A percentile compares a stretch with the other conserved stretches of the same genome.
phyloP scores from a whole-genome alignment of 2,113 vertebrate genomes.

The Polypterus senegalus region DNA sequence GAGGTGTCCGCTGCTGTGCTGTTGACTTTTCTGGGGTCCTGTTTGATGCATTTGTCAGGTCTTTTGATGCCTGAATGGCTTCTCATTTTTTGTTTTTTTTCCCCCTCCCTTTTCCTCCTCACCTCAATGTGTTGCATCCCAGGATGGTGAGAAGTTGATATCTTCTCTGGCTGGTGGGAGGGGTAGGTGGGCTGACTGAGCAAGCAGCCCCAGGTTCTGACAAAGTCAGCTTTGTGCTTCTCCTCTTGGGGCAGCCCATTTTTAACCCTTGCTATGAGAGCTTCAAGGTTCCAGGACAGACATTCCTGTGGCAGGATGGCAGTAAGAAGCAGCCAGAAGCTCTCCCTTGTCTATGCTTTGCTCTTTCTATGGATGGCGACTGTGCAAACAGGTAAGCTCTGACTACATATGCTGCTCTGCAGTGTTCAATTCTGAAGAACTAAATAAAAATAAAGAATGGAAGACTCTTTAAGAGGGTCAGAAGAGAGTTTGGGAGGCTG shows the following conservation, averaged over 20 bases:
- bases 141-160: too few relatives aligned
- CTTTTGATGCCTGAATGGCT: too few relatives aligned
- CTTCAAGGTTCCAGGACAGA: conserved; percentile 19
- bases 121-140: too few relatives aligned
- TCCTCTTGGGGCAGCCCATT: conserved; percentile 8
- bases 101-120: too few relatives aligned
- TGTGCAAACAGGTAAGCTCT: conserved; percentile 40
- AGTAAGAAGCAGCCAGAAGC: conserved; percentile 27
- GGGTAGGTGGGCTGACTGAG: conserved; percentile 13
- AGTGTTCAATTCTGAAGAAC: too few relatives aligned
- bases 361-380: conserved; percentile 36
- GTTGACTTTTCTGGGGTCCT: too few relatives aligned
- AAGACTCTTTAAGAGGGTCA: too few relatives aligned
- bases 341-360: conserved; percentile 29
- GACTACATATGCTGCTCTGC: not conserved
- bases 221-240: conserved; percentile 47
- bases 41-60: too few relatives aligned
- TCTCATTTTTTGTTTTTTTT: too few relatives aligned
- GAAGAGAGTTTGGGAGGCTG: too few relatives aligned
- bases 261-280: conserved; percentile 21
- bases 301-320: conserved; percentile 34
- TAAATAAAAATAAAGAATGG: too few relatives aligned
- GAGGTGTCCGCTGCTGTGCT: too few relatives aligned
- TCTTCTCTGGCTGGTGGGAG: not conserved
- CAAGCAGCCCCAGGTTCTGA: conserved; percentile 34